Base-by-base conservation (phyloP, 1,140 invertebrate species). In the Bathynomus jamesi region DNA sequence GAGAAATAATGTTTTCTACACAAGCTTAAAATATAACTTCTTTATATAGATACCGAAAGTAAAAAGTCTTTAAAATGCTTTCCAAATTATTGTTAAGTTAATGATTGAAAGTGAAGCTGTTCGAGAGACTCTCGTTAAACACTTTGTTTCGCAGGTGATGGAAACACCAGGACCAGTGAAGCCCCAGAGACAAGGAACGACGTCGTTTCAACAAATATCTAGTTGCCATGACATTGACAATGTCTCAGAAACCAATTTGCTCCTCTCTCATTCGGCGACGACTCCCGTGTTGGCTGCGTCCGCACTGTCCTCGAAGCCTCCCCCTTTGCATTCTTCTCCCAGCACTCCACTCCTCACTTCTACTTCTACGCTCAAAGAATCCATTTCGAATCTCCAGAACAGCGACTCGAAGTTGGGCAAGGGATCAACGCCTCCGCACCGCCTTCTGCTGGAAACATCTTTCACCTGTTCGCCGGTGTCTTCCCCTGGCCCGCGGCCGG, bases 111-210 rank as follows among this genome's bases (percentile, higher is more conserved):
- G n/a, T n/a, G n/a, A n/a, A n/a, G n/a, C n/a, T n/a, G n/a, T n/a
- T n/a, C n/a, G n/a, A n/a, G 27, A 25, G n/a, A 63, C 11, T 5
- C 40, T 53, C 21, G 40, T 21, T 2, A 53, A 53, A 53, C 13
- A 2, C 21, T 27, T 64, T 68, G 13, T 28, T 21, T 61, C 21
- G 5, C 73, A 83, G 82, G 81, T 84, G 2, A 69, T 85, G 62
- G 72, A 81, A 66, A 82, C 81, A 71, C 80, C 81, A 61, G 83
- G 82, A 17, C 83, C 83, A 68, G 79, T 80, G 65, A 84, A 84
- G 74, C 83, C 83, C 8, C 78, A 79, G 30, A 77, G 83, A 60
- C 79, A 77, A 24, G 67, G 65, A 30, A 66, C 72, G 61, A 68
- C 67, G 60, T 65, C 67, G 28, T 1, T 53, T 11, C 13, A 53